Evolutionary conservation across 1,140 invertebrate genomes (phyloP).

Genomic region (Frieseomelitta varia): DNA sequence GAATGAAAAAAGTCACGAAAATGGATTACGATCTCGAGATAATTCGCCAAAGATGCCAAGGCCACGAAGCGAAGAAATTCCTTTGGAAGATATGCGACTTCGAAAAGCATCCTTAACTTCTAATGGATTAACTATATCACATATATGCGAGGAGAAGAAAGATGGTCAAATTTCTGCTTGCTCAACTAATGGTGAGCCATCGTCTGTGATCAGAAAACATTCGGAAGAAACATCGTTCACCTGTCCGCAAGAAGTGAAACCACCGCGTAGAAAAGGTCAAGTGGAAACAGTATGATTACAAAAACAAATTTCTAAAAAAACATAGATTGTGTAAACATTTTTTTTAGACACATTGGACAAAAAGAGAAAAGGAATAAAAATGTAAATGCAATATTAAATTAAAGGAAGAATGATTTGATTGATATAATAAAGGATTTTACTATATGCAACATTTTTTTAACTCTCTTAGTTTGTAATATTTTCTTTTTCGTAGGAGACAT

Average conservation of each 20-base stretch:
- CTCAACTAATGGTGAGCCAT: slow-evolving; percentile 57
- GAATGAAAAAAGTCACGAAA: slow-evolving; percentile 68
- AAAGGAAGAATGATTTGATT: slow-evolving; percentile 12
- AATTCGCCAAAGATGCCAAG: slow-evolving; percentile 88
- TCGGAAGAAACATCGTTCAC: slow-evolving; percentile 90
- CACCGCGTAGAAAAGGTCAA: slow-evolving; percentile 83
- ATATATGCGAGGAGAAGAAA: slow-evolving; percentile 53
- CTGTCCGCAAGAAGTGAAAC: slow-evolving; percentile 80
- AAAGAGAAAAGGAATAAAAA: not conserved
- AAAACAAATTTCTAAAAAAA: not conserved
- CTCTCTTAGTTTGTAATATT: slow-evolving; percentile 20
- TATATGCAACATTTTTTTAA: slow-evolving; percentile 11
- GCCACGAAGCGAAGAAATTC: slow-evolving; percentile 91
- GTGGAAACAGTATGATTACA: slow-evolving; percentile 86
- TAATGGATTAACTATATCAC: slow-evolving; percentile 61
- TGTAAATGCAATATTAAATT: slow-evolving; percentile 26
- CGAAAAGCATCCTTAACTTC: slow-evolving; percentile 74
- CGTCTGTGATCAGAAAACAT: slow-evolving; percentile 63
- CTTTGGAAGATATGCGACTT: slow-evolving; percentile 89
- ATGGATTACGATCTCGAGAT: slow-evolving; percentile 84
- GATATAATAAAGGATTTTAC: slow-evolving; percentile 39
- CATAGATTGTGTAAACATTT: not conserved
- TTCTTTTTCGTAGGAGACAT: slow-evolving; percentile 25
- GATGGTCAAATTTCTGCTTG: slow-evolving; percentile 70
- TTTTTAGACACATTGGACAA: slow-evolving; percentile 20